A percentile compares a stretch with the other conserved stretches of the same genome.
Conservation (phyloP, 2,888 invertebrate genomes). For the Alloscopus bannaensis region DNA sequence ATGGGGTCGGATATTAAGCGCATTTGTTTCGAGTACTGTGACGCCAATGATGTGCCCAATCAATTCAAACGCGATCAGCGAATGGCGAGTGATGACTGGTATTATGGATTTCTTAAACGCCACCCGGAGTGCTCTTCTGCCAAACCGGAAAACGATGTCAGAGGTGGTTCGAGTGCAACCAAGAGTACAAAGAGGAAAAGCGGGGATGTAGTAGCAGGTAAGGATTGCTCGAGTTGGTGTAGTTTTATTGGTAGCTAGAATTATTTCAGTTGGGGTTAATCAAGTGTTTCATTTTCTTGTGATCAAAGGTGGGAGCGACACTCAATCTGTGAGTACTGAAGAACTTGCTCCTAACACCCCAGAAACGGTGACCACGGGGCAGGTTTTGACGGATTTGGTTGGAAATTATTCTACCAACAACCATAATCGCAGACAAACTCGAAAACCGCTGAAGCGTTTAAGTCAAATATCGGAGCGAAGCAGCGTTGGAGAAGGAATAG, state of each 20-base stretch:
- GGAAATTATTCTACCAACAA: too few relatives aligned
- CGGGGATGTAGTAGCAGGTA: slow-evolving; percentile 4
- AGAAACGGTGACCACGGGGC: too few relatives aligned
- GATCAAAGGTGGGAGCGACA: too few relatives aligned
- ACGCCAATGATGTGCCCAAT: slow-evolving; percentile 72
- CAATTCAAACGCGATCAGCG: slow-evolving; percentile 72
- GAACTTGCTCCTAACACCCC: too few relatives aligned
- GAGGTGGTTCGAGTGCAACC: not conserved
- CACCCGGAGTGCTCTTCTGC: slow-evolving; percentile 46
- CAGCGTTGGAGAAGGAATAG: not conserved
- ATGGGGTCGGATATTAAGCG: slow-evolving; percentile 71
- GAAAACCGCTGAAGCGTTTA: too few relatives aligned
- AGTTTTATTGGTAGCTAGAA: too few relatives aligned
- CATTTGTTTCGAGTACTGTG: slow-evolving; percentile 73
- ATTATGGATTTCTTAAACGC: slow-evolving; percentile 69
- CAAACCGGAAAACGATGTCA: slow-evolving; percentile 24
- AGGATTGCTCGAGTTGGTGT: too few relatives aligned
- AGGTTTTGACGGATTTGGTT: too few relatives aligned
- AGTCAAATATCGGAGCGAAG: too few relatives aligned
- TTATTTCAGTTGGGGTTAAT: too few relatives aligned
- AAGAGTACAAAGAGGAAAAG: not conserved
- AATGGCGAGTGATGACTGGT: slow-evolving; percentile 73
- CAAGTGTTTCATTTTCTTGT: slow-evolving; percentile 4
- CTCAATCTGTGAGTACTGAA: too few relatives aligned
- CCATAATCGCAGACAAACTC: too few relatives aligned